Evolutionary conservation across 2,888 invertebrate genomes (phyloP).

Genomic region (Platycnemis pennipes): DNA sequence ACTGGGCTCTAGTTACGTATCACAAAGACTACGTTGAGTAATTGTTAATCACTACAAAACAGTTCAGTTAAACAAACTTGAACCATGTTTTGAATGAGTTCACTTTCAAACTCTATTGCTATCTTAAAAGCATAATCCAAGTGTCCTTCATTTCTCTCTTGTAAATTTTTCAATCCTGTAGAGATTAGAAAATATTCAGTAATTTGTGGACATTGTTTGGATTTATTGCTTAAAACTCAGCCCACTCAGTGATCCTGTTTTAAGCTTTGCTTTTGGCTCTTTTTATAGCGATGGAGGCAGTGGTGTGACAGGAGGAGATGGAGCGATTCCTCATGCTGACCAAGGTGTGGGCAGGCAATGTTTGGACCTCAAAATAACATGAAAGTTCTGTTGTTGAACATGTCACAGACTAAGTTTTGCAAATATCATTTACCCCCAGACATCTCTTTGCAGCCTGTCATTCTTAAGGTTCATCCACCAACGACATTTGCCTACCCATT

Average conservation of each 20-base stretch:
- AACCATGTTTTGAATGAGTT: not conserved
- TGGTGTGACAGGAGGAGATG: constrained; percentile 52
- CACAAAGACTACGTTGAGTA: not conserved
- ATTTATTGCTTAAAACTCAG: not conserved
- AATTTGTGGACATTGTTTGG: not conserved
- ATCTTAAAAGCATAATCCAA: not conserved
- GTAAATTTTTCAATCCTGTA: not conserved
- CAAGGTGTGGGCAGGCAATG: constrained; percentile 65
- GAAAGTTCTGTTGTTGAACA: constrained; percentile 61
- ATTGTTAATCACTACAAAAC: not conserved
- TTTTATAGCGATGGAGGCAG: constrained; percentile 56
- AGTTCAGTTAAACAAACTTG: not conserved
- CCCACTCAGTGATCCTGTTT: not conserved
- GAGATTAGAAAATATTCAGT: not conserved
- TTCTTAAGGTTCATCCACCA: constrained; percentile 33
- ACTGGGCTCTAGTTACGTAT: not conserved
- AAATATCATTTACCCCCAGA: constrained; percentile 62
- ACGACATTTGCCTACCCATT: constrained; percentile 10
- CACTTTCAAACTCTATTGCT: not conserved
- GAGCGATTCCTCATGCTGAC: constrained; percentile 63
- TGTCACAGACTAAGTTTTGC: constrained; percentile 53
- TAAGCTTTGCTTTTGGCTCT: not conserved
- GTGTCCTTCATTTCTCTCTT: not conserved
- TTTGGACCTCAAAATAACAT: constrained; percentile 64
- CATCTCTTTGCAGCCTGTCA: constrained; percentile 54